A percentile compares a stretch with the other conserved stretches of the same genome.
phyloP scores from a whole-genome alignment of 1,140 invertebrate genomes.

The Manduca sexta region DNA sequence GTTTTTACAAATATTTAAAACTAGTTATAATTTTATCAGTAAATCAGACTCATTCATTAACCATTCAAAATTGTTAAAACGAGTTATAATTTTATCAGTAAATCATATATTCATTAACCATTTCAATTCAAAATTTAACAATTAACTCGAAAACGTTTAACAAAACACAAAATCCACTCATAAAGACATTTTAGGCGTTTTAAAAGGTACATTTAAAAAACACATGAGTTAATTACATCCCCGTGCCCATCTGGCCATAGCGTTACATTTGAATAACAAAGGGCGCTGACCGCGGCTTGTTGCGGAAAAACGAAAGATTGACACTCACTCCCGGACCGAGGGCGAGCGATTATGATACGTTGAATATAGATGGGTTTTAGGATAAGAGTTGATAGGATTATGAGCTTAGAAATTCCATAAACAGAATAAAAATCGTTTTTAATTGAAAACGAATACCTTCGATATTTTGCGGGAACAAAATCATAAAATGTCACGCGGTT shows the following conservation, averaged over 20 bases:
- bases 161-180: neutral
- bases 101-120: too few relatives aligned
- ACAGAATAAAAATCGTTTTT: too few relatives aligned
- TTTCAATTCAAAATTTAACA: too few relatives aligned
- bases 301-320: constrained; percentile 46
- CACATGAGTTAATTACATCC: constrained; percentile 42
- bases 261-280: constrained; percentile 57
- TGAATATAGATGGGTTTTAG: neutral
- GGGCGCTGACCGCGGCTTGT: constrained; percentile 32
- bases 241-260: constrained; percentile 23
- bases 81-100: too few relatives aligned
- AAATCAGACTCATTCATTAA: too few relatives aligned
- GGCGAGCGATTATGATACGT: constrained; percentile 10
- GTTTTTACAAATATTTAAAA: too few relatives aligned
- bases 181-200: constrained; percentile 14
- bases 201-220: constrained; percentile 12
- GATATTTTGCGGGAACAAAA: too few relatives aligned
- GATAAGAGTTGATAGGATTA: constrained; percentile 3
- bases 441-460: too few relatives aligned
- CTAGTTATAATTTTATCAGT: too few relatives aligned
- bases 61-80: too few relatives aligned
- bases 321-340: constrained; percentile 21
- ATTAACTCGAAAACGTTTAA: too few relatives aligned
- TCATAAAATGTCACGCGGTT: too few relatives aligned
- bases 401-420: neutral